Evolutionary conservation across 2,888 invertebrate genomes (phyloP).

Genomic region (Perithous albicinctus): DNA sequence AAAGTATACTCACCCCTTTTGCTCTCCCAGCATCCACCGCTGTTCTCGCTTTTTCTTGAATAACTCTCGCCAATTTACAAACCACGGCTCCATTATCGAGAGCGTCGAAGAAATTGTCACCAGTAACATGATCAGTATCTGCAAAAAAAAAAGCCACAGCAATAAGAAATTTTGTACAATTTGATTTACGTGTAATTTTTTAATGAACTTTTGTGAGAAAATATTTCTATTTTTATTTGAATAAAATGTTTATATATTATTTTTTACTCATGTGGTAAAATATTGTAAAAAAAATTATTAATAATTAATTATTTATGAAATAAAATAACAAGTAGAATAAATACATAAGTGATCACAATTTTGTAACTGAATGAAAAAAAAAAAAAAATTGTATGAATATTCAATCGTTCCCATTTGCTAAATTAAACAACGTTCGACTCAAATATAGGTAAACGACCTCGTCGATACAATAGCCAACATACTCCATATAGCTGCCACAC

Average conservation of each 20-base stretch:
- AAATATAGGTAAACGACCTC: constrained; percentile 29
- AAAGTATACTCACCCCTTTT: constrained; percentile 86
- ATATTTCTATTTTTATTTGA: no score
- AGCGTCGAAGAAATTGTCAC: constrained; percentile 92
- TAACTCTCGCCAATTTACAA: constrained; percentile 92
- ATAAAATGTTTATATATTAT: neutral
- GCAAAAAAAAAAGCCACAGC: constrained; percentile 76
- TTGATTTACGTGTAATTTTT: no score
- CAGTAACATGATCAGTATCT: constrained; percentile 90
- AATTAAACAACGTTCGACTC: neutral
- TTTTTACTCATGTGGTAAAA: no score
- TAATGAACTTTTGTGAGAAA: no score
- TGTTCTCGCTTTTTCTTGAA: constrained; percentile 91
- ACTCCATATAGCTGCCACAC: constrained; percentile 35
- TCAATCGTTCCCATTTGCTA: constrained; percentile 17
- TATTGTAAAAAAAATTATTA: no score
- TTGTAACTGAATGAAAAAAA: neutral
- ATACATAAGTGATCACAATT: no score
- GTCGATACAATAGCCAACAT: neutral
- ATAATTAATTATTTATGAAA: neutral
- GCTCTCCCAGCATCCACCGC: constrained; percentile 88
- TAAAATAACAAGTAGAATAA: no score
- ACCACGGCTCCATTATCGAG: constrained; percentile 94
- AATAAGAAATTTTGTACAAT: neutral
- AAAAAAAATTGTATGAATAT: neutral